Percentiles rank a stretch among this genome's conserved stretches.
Conservation (phyloP, 2,797 vertebrate genomes). For the Thamnophis elegans region DNA sequence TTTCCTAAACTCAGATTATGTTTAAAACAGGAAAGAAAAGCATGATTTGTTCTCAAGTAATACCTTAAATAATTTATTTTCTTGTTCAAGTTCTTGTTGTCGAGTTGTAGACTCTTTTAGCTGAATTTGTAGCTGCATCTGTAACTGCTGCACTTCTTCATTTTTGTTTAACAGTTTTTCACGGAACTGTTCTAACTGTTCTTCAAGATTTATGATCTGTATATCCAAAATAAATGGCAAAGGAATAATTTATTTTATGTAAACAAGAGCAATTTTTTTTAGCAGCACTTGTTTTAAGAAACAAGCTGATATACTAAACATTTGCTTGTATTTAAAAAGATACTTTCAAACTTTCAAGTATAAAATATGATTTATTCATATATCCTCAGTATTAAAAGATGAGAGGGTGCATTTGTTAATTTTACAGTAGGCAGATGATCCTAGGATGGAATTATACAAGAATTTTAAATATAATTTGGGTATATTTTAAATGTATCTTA, state of each 20-base stretch:
- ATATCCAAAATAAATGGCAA: slow-evolving; percentile 50
- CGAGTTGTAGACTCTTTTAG: slow-evolving; percentile 88
- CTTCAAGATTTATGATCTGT: slow-evolving; percentile 93
- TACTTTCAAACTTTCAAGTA: background rate
- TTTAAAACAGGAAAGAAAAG: slow-evolving; percentile 17
- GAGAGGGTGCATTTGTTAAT: background rate
- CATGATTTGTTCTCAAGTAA: background rate
- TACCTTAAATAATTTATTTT: slow-evolving; percentile 87
- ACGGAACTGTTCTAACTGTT: slow-evolving; percentile 95
- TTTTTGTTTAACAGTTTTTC: slow-evolving; percentile 98
- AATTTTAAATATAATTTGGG: background rate
- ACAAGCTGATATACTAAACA: background rate
- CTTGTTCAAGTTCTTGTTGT: slow-evolving; percentile 83
- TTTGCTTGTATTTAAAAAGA: background rate
- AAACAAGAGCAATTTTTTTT: background rate
- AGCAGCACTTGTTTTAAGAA: background rate
- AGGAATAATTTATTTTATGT: background rate
- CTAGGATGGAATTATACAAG: background rate
- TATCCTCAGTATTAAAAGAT: background rate
- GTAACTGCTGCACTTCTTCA: slow-evolving; percentile 96
- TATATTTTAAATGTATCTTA: background rate
- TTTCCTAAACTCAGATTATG: slow-evolving; percentile 1
- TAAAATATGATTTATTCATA: background rate
- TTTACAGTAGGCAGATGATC: background rate
- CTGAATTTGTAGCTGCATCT: slow-evolving; percentile 98